Conservation (phyloP, 2,797 vertebrate genomes). For the Pseudomugil tenellus region DNA sequence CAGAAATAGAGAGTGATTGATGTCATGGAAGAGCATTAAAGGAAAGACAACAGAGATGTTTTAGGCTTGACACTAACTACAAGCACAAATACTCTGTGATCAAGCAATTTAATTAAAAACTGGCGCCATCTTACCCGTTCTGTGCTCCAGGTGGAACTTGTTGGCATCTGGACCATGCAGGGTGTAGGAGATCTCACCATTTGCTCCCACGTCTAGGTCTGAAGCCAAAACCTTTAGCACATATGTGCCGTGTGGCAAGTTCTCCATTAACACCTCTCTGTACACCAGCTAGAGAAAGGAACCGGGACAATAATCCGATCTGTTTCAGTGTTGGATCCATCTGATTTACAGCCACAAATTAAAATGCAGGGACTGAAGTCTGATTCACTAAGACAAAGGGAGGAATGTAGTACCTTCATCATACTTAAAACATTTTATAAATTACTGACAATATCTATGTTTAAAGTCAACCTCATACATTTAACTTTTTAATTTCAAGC, state of each 20-base stretch:
- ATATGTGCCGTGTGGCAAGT: constrained; percentile 83
- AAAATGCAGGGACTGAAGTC: background rate
- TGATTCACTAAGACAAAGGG: no score
- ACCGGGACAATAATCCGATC: constrained; percentile 30
- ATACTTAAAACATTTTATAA: no score
- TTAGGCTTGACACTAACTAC: constrained; percentile 26
- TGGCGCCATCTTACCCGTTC: constrained; percentile 85
- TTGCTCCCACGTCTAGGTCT: constrained; percentile 89
- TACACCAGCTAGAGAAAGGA: constrained; percentile 85
- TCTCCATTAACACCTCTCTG: constrained; percentile 89
- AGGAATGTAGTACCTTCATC: no score
- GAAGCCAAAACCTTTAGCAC: constrained; percentile 90
- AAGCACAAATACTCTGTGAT: constrained; percentile 18
- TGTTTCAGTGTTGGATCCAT: background rate
- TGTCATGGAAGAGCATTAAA: background rate
- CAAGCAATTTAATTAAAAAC: constrained; percentile 29
- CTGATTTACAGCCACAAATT: background rate
- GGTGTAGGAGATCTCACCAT: constrained; percentile 91
- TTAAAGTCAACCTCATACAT: no score
- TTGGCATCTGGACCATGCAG: constrained; percentile 90
- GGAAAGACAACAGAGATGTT: background rate
- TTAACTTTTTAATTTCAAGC: no score
- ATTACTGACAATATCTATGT: no score
- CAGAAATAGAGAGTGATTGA: constrained; percentile 42
- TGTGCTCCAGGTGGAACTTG: constrained; percentile 90